phyloP scores from a whole-genome alignment of 2,113 vertebrate species.

The Corydoras maculifer region DNA sequence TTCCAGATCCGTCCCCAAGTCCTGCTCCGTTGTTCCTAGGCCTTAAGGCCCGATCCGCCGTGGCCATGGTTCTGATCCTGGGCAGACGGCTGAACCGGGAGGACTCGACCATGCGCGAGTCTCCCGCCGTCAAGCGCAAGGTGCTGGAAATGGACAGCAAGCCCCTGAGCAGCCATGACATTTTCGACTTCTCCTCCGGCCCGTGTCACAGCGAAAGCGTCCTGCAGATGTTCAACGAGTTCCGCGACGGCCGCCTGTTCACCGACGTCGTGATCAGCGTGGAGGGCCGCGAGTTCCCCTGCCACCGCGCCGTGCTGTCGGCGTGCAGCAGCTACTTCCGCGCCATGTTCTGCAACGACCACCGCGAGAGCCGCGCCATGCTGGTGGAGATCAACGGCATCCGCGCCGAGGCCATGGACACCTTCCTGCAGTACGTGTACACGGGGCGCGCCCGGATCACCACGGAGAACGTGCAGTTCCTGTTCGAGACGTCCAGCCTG shows the following conservation, averaged over 20 bases:
- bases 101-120: slow-evolving; percentile 84
- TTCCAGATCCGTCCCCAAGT: not conserved
- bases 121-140: slow-evolving; percentile 93
- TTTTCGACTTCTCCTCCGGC: slow-evolving; percentile 91
- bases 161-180: slow-evolving; percentile 72
- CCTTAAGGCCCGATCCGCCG: slow-evolving; percentile 13
- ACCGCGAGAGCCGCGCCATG: slow-evolving; percentile 81
- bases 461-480: slow-evolving; percentile 92
- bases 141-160: slow-evolving; percentile 96
- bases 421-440: slow-evolving; percentile 94
- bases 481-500: slow-evolving; percentile 94
- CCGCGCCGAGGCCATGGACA: slow-evolving; percentile 91
- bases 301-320: slow-evolving; percentile 78
- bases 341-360: slow-evolving; percentile 81
- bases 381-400: slow-evolving; percentile 85
- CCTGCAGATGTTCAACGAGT: slow-evolving; percentile 94
- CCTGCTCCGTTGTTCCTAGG: slow-evolving; percentile 8
- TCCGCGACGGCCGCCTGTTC: slow-evolving; percentile 73
- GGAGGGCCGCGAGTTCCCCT: slow-evolving; percentile 72
- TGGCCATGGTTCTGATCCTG: slow-evolving; percentile 93
- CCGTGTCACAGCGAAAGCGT: slow-evolving; percentile 89
- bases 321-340: slow-evolving; percentile 81
- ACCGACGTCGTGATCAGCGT: slow-evolving; percentile 79
- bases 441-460: slow-evolving; percentile 94
- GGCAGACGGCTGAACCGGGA: slow-evolving; percentile 92